Evolutionary conservation across 23 tunicate genomes (phyloP).

Genomic region (Styela clava): DNA sequence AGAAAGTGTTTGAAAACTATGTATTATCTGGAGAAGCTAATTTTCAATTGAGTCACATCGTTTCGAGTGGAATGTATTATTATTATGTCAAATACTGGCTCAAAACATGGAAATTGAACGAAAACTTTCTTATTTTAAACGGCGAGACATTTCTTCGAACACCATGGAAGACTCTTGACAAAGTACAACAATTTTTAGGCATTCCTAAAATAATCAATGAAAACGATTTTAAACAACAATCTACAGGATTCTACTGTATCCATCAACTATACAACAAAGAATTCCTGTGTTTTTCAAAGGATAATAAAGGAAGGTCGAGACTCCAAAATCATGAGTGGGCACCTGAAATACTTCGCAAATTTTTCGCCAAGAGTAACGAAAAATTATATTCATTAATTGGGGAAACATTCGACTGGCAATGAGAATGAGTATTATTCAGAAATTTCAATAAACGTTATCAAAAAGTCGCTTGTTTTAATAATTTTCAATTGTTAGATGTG

Average conservation of each 20-base stretch:
- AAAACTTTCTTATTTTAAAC: background rate
- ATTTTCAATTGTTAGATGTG: too few relatives aligned
- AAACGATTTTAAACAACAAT: background rate
- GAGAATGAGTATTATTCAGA: too few relatives aligned
- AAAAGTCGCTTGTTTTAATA: too few relatives aligned
- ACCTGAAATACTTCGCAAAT: background rate
- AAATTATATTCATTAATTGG: background rate
- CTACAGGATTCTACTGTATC: conserved; percentile 1
- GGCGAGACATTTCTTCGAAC: background rate
- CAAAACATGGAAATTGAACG: background rate
- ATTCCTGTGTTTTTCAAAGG: background rate
- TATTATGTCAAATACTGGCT: background rate
- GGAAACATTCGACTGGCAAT: background rate
- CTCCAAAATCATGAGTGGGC: background rate
- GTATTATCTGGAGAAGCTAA: too few relatives aligned
- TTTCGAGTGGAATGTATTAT: background rate
- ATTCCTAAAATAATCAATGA: background rate
- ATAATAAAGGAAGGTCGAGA: background rate
- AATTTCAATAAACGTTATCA: too few relatives aligned
- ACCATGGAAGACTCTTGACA: background rate
- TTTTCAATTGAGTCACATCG: conserved; percentile 1
- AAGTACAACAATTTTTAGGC: background rate
- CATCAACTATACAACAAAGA: background rate
- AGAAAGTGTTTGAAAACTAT: too few relatives aligned
- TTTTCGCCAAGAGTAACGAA: background rate